These are phyloP conservation scores for Epistrophe grossulariae DNA, from an alignment of 2,888 invertebrate genomes.

Conservation along the genomic window DNA sequence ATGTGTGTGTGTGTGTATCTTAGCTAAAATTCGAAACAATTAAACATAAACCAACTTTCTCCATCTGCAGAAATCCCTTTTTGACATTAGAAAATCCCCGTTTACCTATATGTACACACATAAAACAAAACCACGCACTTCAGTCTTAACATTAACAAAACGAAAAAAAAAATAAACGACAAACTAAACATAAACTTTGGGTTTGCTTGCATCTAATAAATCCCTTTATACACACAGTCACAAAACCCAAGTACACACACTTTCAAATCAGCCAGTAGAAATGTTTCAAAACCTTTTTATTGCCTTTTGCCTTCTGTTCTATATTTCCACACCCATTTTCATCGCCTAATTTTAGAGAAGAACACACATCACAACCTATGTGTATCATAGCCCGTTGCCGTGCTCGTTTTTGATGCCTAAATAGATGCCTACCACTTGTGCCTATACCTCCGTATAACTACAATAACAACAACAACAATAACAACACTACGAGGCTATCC, in stretches of 20 bases:
- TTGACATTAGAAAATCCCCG: constrained; percentile 55
- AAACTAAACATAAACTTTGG: constrained; percentile 72
- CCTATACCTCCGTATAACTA: constrained; percentile 58
- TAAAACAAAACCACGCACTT: constrained; percentile 62
- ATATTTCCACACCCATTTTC: constrained; percentile 74
- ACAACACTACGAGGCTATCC: constrained; percentile 62
- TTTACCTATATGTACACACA: constrained; percentile 29
- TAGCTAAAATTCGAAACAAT: constrained; percentile 43
- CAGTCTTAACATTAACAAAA: constrained; percentile 28
- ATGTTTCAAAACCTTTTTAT: constrained; percentile 68
- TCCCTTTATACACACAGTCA: constrained; percentile 36
- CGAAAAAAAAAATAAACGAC: constrained; percentile 29
- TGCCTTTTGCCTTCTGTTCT: constrained; percentile 71
- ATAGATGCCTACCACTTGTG: constrained; percentile 70
- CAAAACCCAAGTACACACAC: constrained; percentile 36
- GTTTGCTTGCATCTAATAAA: constrained; percentile 71
- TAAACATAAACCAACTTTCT: constrained; percentile 49
- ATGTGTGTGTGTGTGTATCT: not conserved
- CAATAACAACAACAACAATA: constrained; percentile 30
- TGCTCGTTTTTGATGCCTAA: constrained; percentile 58
- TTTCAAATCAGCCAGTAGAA: constrained; percentile 63
- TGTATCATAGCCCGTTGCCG: constrained; percentile 25
- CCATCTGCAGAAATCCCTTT: constrained; percentile 20
- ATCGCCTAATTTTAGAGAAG: constrained; percentile 73
- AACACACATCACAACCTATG: constrained; percentile 63